Evolutionary conservation across 1,140 invertebrate species (phyloP).

Genomic region (Halyomorpha halys): DNA sequence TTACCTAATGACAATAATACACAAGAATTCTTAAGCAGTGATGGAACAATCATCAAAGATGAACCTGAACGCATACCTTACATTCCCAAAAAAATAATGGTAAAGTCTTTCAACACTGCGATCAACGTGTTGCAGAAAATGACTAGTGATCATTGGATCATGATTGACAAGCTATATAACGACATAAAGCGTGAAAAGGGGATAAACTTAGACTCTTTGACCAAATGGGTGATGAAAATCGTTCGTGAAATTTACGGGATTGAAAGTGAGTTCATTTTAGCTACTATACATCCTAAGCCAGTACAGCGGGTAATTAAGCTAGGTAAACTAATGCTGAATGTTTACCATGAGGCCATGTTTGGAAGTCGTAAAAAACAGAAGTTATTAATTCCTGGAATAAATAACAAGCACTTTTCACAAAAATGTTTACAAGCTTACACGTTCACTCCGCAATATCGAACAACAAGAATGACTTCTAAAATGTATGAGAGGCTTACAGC

Average conservation of each 20-base stretch:
- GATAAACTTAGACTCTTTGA: background rate
- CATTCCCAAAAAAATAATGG: background rate
- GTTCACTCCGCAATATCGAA: no score
- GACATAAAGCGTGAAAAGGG: background rate
- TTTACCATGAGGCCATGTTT: background rate
- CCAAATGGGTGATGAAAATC: background rate
- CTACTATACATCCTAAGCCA: background rate
- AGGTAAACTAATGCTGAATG: background rate
- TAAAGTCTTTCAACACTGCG: background rate
- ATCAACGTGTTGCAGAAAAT: background rate
- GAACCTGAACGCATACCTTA: no score
- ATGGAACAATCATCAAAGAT: no score
- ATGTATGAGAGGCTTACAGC: no score
- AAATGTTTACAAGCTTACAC: no score
- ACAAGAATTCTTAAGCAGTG: no score
- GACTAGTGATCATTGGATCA: background rate
- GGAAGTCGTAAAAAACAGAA: background rate
- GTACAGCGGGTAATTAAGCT: background rate
- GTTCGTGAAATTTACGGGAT: background rate
- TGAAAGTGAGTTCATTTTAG: background rate
- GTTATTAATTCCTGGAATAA: no score
- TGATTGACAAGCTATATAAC: background rate
- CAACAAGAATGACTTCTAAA: no score
- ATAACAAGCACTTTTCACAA: no score
- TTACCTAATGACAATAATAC: no score